Evolutionary conservation across 1,140 invertebrate species (phyloP).

Genomic region (Drosophila lowei): DNA sequence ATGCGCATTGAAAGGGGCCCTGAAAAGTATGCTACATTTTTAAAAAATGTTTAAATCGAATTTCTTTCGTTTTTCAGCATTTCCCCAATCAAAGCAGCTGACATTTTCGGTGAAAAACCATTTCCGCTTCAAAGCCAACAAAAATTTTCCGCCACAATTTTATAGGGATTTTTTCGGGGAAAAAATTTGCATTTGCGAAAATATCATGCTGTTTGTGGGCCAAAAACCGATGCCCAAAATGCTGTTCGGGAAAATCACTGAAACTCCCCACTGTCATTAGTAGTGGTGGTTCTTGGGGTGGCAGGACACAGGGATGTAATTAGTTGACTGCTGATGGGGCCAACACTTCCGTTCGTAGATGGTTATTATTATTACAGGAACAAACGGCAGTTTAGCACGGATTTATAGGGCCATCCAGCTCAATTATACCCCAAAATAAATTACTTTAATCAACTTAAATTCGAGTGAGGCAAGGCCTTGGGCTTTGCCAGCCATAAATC

Average conservation of each 20-base stretch:
- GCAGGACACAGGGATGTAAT: slow-evolving; percentile 52
- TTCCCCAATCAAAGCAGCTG: slow-evolving; percentile 37
- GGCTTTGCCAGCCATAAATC: slow-evolving; percentile 32
- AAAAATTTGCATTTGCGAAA: slow-evolving; percentile 48
- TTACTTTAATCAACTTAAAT: slow-evolving; percentile 53
- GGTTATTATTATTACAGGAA: slow-evolving; percentile 53
- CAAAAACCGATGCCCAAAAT: slow-evolving; percentile 20
- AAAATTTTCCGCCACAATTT: slow-evolving; percentile 21
- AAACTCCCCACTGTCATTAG: slow-evolving; percentile 27
- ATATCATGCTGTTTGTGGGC: no score
- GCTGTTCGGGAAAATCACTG: neutral
- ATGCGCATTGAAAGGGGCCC: neutral
- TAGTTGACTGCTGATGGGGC: slow-evolving; percentile 38
- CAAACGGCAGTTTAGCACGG: slow-evolving; percentile 36
- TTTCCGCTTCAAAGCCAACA: slow-evolving; percentile 26
- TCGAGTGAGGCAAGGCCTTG: slow-evolving; percentile 14
- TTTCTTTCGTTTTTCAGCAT: slow-evolving; percentile 7
- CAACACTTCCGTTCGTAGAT: slow-evolving; percentile 45
- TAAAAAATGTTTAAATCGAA: no score
- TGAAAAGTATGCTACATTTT: neutral
- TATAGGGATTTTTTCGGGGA: slow-evolving; percentile 20
- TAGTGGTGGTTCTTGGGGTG: neutral
- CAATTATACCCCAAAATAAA: slow-evolving; percentile 53
- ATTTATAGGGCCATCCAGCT: slow-evolving; percentile 48
- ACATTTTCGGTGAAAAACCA: slow-evolving; percentile 25